Evolutionary conservation across 2,888 invertebrate species (phyloP).

Genomic region (Plagiodera versicolora): DNA sequence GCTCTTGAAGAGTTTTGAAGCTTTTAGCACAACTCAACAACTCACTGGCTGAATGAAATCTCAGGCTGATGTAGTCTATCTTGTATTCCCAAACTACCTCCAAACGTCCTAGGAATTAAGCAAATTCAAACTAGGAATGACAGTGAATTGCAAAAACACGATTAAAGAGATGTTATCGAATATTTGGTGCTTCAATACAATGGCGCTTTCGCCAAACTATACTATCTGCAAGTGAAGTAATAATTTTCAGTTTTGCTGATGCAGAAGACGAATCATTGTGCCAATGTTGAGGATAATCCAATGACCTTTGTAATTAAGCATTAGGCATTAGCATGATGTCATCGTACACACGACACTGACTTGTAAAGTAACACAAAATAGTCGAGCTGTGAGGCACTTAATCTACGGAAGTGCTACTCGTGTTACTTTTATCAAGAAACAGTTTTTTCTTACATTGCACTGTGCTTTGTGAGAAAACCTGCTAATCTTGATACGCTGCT

Average conservation of each 20-base stretch:
- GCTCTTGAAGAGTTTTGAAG: too few species aligned
- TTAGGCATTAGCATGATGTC: neutral
- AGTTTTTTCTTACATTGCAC: neutral
- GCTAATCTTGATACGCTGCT: neutral
- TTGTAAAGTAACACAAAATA: neutral
- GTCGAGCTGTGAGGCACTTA: neutral
- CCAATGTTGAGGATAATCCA: neutral
- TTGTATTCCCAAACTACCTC: too few species aligned
- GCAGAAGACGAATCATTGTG: neutral
- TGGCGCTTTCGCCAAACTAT: neutral
- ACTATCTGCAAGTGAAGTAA: neutral
- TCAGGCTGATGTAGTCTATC: too few species aligned
- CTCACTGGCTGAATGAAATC: too few species aligned
- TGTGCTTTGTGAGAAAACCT: conserved; percentile 1
- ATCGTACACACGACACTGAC: neutral
- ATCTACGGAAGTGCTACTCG: neutral
- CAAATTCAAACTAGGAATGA: too few species aligned
- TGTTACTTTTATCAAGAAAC: neutral
- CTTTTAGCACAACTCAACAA: too few species aligned
- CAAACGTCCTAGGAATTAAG: too few species aligned
- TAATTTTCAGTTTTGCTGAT: neutral
- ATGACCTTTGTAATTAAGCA: neutral
- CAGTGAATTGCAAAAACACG: too few species aligned
- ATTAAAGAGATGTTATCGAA: too few species aligned
- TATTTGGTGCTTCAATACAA: too few species aligned